These are phyloP conservation scores for Rutilus rutilus DNA, from an alignment of 2,113 vertebrate genomes.

Conservation along the genomic window DNA sequence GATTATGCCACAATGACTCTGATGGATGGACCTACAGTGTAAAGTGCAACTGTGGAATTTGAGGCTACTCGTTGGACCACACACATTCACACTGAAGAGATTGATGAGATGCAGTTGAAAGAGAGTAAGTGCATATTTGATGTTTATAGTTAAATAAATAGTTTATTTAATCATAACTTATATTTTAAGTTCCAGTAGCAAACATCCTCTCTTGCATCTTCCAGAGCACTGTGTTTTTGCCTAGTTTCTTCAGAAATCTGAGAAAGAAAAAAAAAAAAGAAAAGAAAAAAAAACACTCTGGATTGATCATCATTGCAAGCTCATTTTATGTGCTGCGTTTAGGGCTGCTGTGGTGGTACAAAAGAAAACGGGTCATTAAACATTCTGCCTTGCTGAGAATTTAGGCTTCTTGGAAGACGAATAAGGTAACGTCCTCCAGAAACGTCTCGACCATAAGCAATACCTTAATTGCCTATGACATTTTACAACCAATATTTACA, in stretches of 20 bases:
- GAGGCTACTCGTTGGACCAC: background rate
- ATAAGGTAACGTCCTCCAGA: conserved; percentile 22
- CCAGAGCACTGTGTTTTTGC: background rate
- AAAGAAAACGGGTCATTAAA: conserved; percentile 16
- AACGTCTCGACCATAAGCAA: background rate
- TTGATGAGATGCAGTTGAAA: background rate
- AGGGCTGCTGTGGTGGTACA: conserved; percentile 26
- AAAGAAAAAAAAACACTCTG: conserved; percentile 7
- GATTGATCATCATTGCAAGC: background rate
- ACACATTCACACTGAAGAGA: conserved; percentile 12
- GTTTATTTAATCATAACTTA: background rate
- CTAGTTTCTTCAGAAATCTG: background rate
- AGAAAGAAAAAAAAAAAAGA: no score
- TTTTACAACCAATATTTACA: conserved; percentile 27
- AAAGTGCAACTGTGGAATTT: background rate
- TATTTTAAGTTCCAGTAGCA: background rate
- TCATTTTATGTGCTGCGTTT: conserved; percentile 23
- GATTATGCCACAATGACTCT: background rate
- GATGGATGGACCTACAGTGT: conserved; percentile 2
- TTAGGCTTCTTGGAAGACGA: conserved; percentile 5
- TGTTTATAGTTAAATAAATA: background rate
- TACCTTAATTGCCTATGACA: conserved; percentile 30
- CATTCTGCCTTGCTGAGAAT: conserved; percentile 27
- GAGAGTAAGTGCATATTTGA: background rate
- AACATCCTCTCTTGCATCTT: background rate